Evolutionary conservation across 2,888 invertebrate species (phyloP).

Genomic region (Andrena praecox): DNA sequence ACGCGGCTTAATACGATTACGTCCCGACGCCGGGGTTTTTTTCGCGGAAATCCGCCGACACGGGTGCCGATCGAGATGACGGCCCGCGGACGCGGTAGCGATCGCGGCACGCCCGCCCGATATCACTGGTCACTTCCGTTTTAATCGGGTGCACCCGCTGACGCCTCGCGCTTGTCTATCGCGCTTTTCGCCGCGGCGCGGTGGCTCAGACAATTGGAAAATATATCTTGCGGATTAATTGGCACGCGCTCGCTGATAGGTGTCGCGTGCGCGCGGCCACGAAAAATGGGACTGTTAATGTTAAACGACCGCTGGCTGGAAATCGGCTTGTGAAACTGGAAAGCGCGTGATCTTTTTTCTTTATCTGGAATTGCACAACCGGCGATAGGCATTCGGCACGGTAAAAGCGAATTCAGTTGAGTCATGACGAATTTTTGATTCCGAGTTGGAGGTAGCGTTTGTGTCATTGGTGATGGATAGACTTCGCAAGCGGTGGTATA

Average conservation of each 20-base stretch:
- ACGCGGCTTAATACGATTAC: slow-evolving; percentile 68
- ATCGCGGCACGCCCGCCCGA: background rate
- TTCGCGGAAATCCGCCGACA: slow-evolving; percentile 68
- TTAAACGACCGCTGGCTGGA: background rate
- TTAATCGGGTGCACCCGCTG: background rate
- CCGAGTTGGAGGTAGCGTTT: no score
- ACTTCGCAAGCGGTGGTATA: no score
- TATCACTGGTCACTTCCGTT: slow-evolving; percentile 18
- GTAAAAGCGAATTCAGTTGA: no score
- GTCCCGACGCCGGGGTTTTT: slow-evolving; percentile 66
- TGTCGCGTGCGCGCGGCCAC: background rate
- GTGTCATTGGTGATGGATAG: no score
- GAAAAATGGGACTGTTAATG: background rate
- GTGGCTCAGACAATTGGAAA: slow-evolving; percentile 3
- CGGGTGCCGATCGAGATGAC: slow-evolving; percentile 3
- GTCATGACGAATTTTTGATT: no score
- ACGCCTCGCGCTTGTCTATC: background rate
- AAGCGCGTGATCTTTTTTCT: background rate
- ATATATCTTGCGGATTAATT: slow-evolving; percentile 13
- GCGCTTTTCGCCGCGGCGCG: background rate
- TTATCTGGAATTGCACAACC: background rate
- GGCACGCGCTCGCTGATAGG: background rate
- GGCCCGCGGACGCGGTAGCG: background rate
- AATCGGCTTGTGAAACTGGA: background rate
- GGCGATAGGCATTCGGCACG: no score